These are phyloP conservation scores for Gortyna flavago DNA, from an alignment of 2,888 invertebrate genomes.

Conservation along the genomic window DNA sequence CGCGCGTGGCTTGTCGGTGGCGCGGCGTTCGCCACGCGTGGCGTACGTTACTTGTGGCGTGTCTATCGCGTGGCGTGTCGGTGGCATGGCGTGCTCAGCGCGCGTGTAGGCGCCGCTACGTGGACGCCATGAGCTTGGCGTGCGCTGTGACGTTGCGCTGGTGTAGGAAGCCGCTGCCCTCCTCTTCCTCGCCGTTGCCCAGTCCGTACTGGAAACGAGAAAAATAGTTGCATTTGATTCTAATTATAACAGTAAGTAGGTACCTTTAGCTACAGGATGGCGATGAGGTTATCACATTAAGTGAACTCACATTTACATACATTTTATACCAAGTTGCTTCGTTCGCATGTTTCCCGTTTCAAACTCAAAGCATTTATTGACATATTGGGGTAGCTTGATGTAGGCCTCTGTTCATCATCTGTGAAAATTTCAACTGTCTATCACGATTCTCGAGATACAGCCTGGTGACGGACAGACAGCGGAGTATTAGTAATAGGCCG, in stretches of 20 bases:
- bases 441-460: no score
- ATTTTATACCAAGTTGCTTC: neutral
- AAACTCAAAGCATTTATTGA: no score
- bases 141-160: constrained; percentile 96
- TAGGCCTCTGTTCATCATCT: no score
- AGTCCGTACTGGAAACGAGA: constrained; percentile 82
- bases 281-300: no score
- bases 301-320: no score
- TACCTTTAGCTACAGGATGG: no score
- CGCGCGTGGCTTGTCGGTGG: neutral
- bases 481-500: no score
- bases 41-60: neutral
- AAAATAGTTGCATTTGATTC: neutral
- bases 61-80: neutral
- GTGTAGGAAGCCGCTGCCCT: constrained; percentile 94
- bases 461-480: no score
- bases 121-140: constrained; percentile 95
- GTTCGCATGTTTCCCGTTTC: neutral
- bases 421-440: no score
- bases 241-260: no score
- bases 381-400: no score
- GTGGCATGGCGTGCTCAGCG: constrained; percentile 8
- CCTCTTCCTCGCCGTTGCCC: constrained; percentile 86
- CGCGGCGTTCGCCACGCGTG: neutral
- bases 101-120: constrained; percentile 89